phyloP scores from a whole-genome alignment of 2,888 invertebrate species.

The Rhingia rostrata region DNA sequence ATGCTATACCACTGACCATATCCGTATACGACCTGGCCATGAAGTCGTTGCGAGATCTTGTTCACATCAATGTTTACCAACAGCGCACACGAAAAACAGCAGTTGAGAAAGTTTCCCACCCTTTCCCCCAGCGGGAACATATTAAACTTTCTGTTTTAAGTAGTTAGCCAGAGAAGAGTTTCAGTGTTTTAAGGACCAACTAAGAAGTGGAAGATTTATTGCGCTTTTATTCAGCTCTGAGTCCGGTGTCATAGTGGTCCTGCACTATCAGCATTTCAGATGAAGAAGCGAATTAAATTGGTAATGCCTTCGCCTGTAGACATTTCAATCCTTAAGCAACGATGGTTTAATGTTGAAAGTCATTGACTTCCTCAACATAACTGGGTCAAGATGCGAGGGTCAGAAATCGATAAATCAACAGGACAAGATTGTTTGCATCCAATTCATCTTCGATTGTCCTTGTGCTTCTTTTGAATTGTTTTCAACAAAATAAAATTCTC shows the following conservation, averaged over 20 bases:
- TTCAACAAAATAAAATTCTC: slow-evolving; percentile 33
- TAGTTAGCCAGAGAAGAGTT: slow-evolving; percentile 64
- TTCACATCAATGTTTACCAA: slow-evolving; percentile 57
- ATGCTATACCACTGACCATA: neutral
- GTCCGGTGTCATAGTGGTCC: slow-evolving; percentile 22
- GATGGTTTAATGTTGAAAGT: slow-evolving; percentile 43
- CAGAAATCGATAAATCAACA: slow-evolving; percentile 37
- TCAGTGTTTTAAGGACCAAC: slow-evolving; percentile 69
- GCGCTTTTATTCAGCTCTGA: slow-evolving; percentile 45
- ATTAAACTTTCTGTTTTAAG: slow-evolving; percentile 73
- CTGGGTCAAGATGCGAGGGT: slow-evolving; percentile 40
- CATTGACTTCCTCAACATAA: slow-evolving; percentile 17
- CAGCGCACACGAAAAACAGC: slow-evolving; percentile 43
- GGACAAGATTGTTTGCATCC: slow-evolving; percentile 47
- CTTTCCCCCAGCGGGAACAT: slow-evolving; percentile 46
- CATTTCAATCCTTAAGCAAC: slow-evolving; percentile 16
- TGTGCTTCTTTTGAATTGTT: slow-evolving; percentile 30
- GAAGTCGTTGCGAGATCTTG: slow-evolving; percentile 41
- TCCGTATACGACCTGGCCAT: slow-evolving; percentile 34
- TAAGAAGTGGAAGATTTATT: slow-evolving; percentile 69
- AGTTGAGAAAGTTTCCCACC: slow-evolving; percentile 36
- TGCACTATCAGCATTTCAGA: neutral
- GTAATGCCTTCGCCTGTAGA: slow-evolving; percentile 30
- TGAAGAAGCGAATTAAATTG: slow-evolving; percentile 61
- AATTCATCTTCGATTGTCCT: slow-evolving; percentile 30